Conservation (phyloP, 2,113 vertebrate genomes). For the Ibidorhyncha struthersii region DNA sequence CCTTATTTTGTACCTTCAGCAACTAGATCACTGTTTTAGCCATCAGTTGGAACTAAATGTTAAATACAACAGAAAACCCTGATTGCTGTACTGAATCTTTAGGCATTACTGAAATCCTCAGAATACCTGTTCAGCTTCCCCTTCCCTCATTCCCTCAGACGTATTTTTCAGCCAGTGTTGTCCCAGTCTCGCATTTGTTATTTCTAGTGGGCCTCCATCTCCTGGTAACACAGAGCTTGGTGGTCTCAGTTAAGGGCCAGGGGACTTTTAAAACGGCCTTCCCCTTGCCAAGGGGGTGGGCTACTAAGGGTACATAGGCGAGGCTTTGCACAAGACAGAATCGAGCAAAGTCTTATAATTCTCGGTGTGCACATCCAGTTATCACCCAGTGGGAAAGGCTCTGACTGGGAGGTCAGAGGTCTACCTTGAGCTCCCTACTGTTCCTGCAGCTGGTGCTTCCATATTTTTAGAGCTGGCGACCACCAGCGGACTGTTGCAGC, state of each 20-base stretch:
- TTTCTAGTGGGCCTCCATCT: background rate
- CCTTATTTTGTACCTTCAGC: background rate
- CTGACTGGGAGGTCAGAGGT: background rate
- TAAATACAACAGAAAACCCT: background rate
- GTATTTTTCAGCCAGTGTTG: background rate
- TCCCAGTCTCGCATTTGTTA: background rate
- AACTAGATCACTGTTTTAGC: background rate
- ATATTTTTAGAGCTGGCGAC: background rate
- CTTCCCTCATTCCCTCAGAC: background rate
- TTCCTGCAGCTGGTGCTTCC: background rate
- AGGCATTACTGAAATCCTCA: background rate
- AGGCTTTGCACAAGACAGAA: background rate
- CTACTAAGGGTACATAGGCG: background rate
- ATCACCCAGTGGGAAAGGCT: background rate
- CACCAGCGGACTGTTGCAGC: background rate
- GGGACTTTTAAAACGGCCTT: background rate
- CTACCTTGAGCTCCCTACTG: background rate
- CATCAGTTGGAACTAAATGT: background rate
- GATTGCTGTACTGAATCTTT: background rate
- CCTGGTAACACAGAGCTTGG: background rate
- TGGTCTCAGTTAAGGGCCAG: background rate
- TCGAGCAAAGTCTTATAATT: background rate
- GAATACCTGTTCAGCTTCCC: background rate
- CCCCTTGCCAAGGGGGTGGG: background rate
- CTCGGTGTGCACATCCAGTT: background rate